Evolutionary conservation across 2,888 invertebrate species (phyloP), one percentile per base, ranked within the genome.

Genomic region (Smittia sp.): DNA sequence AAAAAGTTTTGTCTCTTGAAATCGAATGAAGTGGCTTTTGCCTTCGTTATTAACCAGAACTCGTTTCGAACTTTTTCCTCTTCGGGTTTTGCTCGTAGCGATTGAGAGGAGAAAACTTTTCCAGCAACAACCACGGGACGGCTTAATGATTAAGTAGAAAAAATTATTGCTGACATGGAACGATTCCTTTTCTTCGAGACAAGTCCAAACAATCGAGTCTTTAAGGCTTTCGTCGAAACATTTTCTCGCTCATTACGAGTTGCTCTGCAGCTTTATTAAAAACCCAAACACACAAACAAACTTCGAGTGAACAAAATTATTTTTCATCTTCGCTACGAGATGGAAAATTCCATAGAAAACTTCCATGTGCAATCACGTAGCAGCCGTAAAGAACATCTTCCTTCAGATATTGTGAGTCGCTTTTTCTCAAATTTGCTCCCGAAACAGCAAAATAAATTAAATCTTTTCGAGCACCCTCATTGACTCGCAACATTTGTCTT

Each of bases 291-390:
- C 3, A 58, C n/a, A n/a, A n/a, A n/a, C n/a, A n/a, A n/a, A n/a
- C n/a, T n/a, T n/a, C 4, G 62, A 13, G 24, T 11, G 62, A 24
- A n/a, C n/a, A 15, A 62, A 22, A 9, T 54, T 6, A 54, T 54
- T 62, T 62, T 62, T 62, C 63, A 63, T 22, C 27, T 13, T 63
- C 27, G 11, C 25, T 9, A 11, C 63, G 3, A 46, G 58, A 58
- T 22, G 1, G 18, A 58, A 58, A 58, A 22, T 63, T 27, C 25
- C 27, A 15, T 4, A 27, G 63, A n/a, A 63, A 63, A 67, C 7
- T 65, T 38, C 15, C 67, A 66, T 67, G 38, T 67, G 38, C 15
- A 67, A 67, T 67, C 67, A 67, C 67, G 67, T 67, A 67, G 39
- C 38, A 67, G 67, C n/a, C 67, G 39, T 67, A 67, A 67, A 67